Evolutionary conservation across 2,113 vertebrate species (phyloP), one percentile per base, ranked within the genome.

Genomic region (Lagopus muta): DNA sequence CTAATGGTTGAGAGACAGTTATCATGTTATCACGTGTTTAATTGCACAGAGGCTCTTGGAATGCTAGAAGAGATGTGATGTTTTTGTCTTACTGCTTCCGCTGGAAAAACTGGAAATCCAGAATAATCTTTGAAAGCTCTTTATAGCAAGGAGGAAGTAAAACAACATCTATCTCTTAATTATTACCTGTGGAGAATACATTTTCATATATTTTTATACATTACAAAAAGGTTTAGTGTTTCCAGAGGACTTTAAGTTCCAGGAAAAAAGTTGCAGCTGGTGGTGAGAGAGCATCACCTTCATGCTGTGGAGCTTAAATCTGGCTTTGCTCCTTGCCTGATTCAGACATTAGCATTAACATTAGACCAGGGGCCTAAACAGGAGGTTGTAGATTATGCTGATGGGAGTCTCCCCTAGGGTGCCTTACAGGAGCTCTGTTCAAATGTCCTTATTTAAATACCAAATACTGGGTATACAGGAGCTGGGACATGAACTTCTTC

Each of bases 41-140:
- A 36, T 54, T 64, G 52, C 25, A 82, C 8, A 32, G 61, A 76
- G 15, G 40, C 24, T 34, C 19, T 66, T 24, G 0, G 1, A 61
- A 70, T 45, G 42, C 10, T 36, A 47, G 45, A 93, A 61, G 4
- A 81, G 32, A 80, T 42, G 15, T 40, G 34, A 38, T 34, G 25
- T 55, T 80, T 78, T 72, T 83, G 11, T n/a, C 43, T 75, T 36
- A 25, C 28, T 22, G 34, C 54, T 84, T 83, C 55, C 73, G 14
- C n/a, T 81, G 42, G 22, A 82, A 83, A 91, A 91, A 57, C 34
- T 57, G 48, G 61, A 80, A 66, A 70, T 73, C 25, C 18, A 45
- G 32, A 69, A 15, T 42, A 77, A 65, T 52, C 16, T 55, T 0
- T 52, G 28, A 36, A 72, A 70, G 28, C 21, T 86, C 61, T 71